Base-by-base conservation (phyloP, 2,888 invertebrate genomes). In the Anaspis maculata region DNA sequence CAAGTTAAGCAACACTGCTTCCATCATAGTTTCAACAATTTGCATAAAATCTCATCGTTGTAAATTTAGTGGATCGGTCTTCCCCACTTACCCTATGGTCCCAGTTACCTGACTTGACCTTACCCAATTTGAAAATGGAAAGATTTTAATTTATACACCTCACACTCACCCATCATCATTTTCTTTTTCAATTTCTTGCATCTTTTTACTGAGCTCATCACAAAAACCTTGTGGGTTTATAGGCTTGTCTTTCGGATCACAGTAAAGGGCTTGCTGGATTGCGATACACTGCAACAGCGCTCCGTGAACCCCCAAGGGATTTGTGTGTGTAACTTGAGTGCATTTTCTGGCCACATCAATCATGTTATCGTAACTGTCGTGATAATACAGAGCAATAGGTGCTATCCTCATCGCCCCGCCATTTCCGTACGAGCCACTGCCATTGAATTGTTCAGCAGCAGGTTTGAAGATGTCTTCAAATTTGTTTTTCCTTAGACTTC, bases 371-470 rank as follows among this genome's bases (percentile, higher is more conserved):
- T 70, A 68, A 42, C 72, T 62, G 34, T 68, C 62, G 36, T 70
- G 64, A 44, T 66, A 74, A 57, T 73, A 81, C 25, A 85, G 58
- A 1, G 79, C 73, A 23, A 80, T 61, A 2, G 84, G 84, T 13
- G 77, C 64, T 14, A 81, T 67, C 48, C 84, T 67, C 83, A 85
- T 84, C 1, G 82, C 81, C 25, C 77, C 82, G 2, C 84, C 84
- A 62, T 84, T 85, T n/a, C 84, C 85, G 62, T 70, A 81, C 2
- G 83, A 83, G 1, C 85, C 84, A 24, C 52, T 46, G 2, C 83
- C 82, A 46, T 69, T 58, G 57, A 82, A 83, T 54, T 81, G 80
- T 45, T 73, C 68, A 28, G 56, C 66, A 2, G 82, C 83, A 15
- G 84, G 82, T 29, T 62, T 62, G 48, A 70, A 73, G 2, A 78